These are phyloP conservation scores for Heliopora coerulea DNA, from an alignment of 92 coral and sea anemone species.

Conservation along the genomic window DNA sequence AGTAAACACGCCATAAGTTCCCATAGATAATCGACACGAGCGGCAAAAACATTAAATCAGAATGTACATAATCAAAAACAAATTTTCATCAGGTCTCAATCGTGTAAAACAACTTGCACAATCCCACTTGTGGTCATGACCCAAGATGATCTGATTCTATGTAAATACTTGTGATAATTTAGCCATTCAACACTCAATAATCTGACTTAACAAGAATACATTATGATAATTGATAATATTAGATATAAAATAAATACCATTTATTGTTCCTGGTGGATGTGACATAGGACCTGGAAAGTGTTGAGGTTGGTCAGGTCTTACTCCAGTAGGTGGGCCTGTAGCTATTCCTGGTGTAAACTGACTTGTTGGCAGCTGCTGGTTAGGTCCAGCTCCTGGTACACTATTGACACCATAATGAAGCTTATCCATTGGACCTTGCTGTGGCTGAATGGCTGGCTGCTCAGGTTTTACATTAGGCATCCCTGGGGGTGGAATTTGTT, in stretches of 20 bases:
- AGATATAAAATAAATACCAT: not conserved
- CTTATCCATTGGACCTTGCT: slow-evolving; percentile 20
- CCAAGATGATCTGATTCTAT: too few species aligned
- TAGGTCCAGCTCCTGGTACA: not conserved
- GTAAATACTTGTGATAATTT: too few species aligned
- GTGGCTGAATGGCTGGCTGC: slow-evolving; percentile 26
- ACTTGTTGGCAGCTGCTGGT: not conserved
- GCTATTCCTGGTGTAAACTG: slow-evolving; percentile 29
- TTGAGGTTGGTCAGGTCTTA: slow-evolving; percentile 14
- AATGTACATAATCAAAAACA: too few species aligned
- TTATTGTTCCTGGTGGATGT: not conserved
- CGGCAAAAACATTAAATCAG: too few species aligned
- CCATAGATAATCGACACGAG: too few species aligned
- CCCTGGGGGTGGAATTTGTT: not conserved
- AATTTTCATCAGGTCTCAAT: too few species aligned
- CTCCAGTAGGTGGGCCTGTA: slow-evolving; percentile 26
- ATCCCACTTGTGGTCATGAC: too few species aligned
- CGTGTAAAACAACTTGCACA: too few species aligned
- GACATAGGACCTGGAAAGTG: not conserved
- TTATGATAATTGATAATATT: too few species aligned
- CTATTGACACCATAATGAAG: not conserved
- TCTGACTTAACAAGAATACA: too few species aligned
- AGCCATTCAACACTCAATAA: too few species aligned
- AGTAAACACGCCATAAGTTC: too few species aligned
- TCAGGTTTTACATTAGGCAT: slow-evolving; percentile 3